Percentiles rank a stretch among this genome's conserved stretches.
Evolutionary conservation across 2,113 vertebrate genomes (phyloP).

Genomic region (Aythya baeri): DNA sequence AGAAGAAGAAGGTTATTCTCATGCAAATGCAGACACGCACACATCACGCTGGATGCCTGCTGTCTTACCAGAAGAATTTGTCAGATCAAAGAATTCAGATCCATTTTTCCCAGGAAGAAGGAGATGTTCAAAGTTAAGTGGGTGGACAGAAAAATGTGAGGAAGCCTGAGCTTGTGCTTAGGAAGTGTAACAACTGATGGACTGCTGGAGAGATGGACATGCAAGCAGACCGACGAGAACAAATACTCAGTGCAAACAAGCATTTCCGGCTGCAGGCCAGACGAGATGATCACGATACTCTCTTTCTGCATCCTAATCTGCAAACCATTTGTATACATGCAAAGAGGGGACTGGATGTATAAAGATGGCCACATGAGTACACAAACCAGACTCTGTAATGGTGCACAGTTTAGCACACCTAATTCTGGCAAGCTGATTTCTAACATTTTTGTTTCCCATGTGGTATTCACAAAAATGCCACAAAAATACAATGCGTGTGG

Average conservation of each 20-base stretch:
- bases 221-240: neutral
- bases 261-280: neutral
- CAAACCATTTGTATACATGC: neutral
- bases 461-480: neutral
- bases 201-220: neutral
- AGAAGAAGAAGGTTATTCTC: slow-evolving; percentile 7
- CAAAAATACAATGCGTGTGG: neutral
- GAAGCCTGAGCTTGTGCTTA: slow-evolving; percentile 22
- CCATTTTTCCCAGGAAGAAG: slow-evolving; percentile 41
- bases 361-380: neutral
- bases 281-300: neutral
- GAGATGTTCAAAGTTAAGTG: slow-evolving; percentile 19
- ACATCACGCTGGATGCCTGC: neutral
- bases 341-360: neutral
- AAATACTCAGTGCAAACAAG: neutral
- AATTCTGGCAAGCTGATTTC: neutral
- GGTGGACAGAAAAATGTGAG: slow-evolving; percentile 40
- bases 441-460: neutral
- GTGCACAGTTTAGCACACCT: fast-evolving
- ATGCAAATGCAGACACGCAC: neutral
- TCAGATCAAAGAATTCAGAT: slow-evolving; percentile 45
- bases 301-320: neutral
- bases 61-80: neutral
- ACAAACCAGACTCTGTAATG: neutral
- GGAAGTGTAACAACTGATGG: neutral